These are phyloP conservation scores for Pseudonaja textilis DNA, from an alignment of 2,113 vertebrate species.

Conservation along the genomic window DNA sequence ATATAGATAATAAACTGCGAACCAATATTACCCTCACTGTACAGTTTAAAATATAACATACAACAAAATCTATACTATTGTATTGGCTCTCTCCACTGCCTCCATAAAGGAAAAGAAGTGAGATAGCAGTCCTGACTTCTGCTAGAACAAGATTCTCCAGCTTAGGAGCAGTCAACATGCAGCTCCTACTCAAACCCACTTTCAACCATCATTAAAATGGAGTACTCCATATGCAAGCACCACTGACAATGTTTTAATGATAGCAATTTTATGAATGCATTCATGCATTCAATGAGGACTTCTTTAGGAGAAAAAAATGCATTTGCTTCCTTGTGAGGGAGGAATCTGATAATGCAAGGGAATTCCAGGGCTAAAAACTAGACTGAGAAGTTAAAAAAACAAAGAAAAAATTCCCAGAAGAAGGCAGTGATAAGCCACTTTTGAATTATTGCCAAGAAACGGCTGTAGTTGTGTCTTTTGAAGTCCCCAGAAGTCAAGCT, in stretches of 20 bases:
- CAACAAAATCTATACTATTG: background rate
- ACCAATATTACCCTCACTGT: background rate
- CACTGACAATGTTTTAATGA: background rate
- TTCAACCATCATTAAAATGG: background rate
- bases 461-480: background rate
- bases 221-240: background rate
- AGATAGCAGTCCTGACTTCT: background rate
- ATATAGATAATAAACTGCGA: background rate
- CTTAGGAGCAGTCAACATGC: background rate
- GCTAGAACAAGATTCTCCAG: background rate
- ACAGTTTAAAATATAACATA: background rate
- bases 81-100: background rate
- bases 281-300: background rate
- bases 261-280: background rate
- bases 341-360: background rate
- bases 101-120: background rate
- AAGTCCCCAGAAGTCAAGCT: background rate
- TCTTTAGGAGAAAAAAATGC: background rate
- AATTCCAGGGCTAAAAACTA: background rate
- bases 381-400: background rate
- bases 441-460: background rate
- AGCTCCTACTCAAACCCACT: background rate
- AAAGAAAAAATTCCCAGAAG: background rate
- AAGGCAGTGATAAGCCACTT: background rate
- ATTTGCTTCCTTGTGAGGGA: background rate